Base-by-base conservation (phyloP, 2,888 invertebrate genomes). In the Polydesmus complanatus region DNA sequence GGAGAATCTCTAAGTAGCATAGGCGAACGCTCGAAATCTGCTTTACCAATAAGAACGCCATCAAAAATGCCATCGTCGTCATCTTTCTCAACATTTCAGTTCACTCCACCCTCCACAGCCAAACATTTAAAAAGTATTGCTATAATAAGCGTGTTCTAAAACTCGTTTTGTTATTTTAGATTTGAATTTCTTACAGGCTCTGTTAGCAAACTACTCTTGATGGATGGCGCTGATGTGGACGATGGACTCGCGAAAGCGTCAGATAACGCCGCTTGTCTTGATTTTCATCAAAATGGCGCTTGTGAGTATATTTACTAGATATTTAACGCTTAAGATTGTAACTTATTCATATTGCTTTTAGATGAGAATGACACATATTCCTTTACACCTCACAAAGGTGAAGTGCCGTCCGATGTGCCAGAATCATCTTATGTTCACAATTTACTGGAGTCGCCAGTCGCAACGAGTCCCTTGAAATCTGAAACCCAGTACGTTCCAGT, bases 401-500 rank as follows among this genome's bases (percentile, higher is more conserved):
- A 23, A 19, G 26, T 52, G 25, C 51, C 58, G 19, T 58, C 58
- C 22, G 58, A 52, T 51, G 53, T 60, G 14, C 47, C 53, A n/a
- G 54, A 54, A 11, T 11, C 54, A n/a, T 22, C 52, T 18, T 23
- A 54, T 11, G 53, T 19, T 23, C 54, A 22, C 48, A 47, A 60
- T 22, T 27, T 27, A 14, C 27, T 27, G 3, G 58, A 52, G 2
- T 21, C 52, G 2, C 25, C 27, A 1, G 51, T 21, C 14, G 14
- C 37, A 14, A 8, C 37, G 8, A 37, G 37, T 37, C 37, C 37
- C 37, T 37, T 90, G 62, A 85, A 86, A 69, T 86, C 88, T 11
- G 85, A 88, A 11, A 87, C 88, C 0, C 89, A 88, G 75, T 83
- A 89, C 79, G 86, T 90, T 0, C 90, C 89, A 0, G 89, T 89